Evolutionary conservation across 2,888 invertebrate species (phyloP), one percentile per base, ranked within the genome.

Genomic region (Xiphydria camelus): DNA sequence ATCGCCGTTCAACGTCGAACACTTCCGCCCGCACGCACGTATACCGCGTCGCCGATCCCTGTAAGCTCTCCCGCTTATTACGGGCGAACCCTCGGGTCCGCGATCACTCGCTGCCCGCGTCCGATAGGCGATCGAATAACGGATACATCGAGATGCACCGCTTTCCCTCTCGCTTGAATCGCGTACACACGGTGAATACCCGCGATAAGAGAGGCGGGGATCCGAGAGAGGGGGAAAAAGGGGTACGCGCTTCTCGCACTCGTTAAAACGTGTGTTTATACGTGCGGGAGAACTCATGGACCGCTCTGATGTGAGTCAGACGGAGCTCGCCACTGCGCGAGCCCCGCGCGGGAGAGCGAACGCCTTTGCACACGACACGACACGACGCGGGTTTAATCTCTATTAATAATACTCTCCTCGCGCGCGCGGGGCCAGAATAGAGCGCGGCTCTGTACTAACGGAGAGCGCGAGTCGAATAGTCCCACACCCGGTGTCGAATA

Each of bases 321-420:
- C 66, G 68, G 62, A n/a, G n/a, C 54, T 57, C 57, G 62, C 57
- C 29, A 44, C 36, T 18, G 43, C 31, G 31, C 26, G 49, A 53
- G 58, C 53, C 49, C 65, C 59, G 65, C 64, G 70, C 70, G 70
- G 69, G 69, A 71, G 69, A 66, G 58, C 59, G 57, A n/a, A n/a
- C n/a, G n/a, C n/a, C n/a, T 61, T 64, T 74, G 74, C 74, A 70
- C 74, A 73, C 74, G 73, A 66, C 69, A 62, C 72, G 57, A 72
- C 71, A 73, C 72, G 71, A 73, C 71, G 70, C 73, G 56, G 66
- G 64, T 71, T 73, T 73, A 68, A 73, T 74, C 72, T 73, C 74
- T 74, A 74, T 74, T 74, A 74, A 74, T 74, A 74, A 72, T 70
- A 65, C 57, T 56, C 66, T 43, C 51, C 47, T 49, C 49, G 45